phyloP scores from a whole-genome alignment of 2,113 vertebrate genomes.

The Vireo altiloquus region DNA sequence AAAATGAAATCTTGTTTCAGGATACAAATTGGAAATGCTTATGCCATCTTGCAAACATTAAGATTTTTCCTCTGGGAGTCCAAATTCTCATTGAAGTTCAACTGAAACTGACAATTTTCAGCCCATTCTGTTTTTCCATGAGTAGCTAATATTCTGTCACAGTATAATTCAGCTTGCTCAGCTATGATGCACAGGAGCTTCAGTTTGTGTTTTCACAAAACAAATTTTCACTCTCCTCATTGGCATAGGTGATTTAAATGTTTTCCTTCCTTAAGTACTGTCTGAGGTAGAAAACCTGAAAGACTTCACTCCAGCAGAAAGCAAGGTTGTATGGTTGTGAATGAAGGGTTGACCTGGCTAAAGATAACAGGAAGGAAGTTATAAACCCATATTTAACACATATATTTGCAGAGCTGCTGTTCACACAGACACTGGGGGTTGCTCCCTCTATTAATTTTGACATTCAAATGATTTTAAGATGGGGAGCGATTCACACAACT shows the following conservation, averaged over 20 bases:
- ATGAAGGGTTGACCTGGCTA: neutral
- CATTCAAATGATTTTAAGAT: neutral
- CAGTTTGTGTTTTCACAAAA: neutral
- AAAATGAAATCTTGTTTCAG: neutral
- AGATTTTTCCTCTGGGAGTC: neutral
- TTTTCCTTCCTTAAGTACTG: neutral
- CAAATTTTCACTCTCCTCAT: neutral
- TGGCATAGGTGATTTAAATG: neutral
- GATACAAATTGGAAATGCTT: neutral
- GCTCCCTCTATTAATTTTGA: neutral
- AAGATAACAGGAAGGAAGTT: neutral
- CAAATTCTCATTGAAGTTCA: neutral
- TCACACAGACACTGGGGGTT: neutral
- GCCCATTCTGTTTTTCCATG: neutral
- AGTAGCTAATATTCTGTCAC: neutral
- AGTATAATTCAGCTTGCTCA: neutral
- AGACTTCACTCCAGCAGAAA: neutral
- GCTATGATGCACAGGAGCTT: accelerated
- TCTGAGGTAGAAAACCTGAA: neutral
- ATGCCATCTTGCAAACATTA: neutral
- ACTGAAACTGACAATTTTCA: neutral
- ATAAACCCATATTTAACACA: neutral
- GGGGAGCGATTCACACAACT: neutral
- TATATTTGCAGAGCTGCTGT: neutral
- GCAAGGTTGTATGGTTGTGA: neutral